phyloP scores from a whole-genome alignment of 2,888 invertebrate genomes.

The Caenorhabditis angaria region DNA sequence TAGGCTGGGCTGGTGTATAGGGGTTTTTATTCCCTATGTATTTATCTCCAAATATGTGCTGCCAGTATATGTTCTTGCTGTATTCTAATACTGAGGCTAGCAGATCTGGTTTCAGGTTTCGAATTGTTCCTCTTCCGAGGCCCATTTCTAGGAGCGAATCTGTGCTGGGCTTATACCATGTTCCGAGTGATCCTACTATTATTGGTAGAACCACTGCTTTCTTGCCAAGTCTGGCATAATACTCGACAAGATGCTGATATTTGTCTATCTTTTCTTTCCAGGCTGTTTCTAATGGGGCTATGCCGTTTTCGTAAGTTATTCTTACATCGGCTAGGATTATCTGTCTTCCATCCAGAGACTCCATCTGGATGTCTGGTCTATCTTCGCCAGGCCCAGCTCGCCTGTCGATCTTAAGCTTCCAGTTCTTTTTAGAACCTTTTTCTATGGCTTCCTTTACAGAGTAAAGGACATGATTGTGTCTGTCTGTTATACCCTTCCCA shows the following conservation, averaged over 20 bases:
- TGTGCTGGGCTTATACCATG: constrained; percentile 7
- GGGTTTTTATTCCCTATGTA: neutral
- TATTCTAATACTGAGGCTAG: neutral
- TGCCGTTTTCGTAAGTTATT: constrained; percentile 13
- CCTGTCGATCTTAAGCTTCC: constrained; percentile 2
- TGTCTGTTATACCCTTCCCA: neutral
- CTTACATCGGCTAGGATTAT: constrained; percentile 12
- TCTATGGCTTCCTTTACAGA: neutral
- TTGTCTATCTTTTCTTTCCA: constrained; percentile 9
- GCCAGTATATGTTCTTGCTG: constrained; percentile 17
- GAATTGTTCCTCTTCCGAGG: neutral
- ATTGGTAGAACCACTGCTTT: constrained; percentile 3
- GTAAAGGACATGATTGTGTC: constrained; percentile 9
- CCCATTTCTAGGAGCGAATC: neutral
- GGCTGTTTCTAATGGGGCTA: neutral
- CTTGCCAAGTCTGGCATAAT: neutral
- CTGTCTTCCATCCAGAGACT: neutral
- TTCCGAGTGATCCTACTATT: constrained; percentile 6
- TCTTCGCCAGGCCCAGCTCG: neutral
- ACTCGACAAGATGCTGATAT: constrained; percentile 8
- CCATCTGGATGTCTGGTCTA: constrained; percentile 5
- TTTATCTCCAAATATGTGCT: constrained; percentile 8
- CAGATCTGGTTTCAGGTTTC: neutral
- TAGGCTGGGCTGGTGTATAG: neutral
- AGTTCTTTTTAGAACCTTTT: neutral